Conservation (phyloP, 2,797 vertebrate species). For the Halcyon badia region DNA sequence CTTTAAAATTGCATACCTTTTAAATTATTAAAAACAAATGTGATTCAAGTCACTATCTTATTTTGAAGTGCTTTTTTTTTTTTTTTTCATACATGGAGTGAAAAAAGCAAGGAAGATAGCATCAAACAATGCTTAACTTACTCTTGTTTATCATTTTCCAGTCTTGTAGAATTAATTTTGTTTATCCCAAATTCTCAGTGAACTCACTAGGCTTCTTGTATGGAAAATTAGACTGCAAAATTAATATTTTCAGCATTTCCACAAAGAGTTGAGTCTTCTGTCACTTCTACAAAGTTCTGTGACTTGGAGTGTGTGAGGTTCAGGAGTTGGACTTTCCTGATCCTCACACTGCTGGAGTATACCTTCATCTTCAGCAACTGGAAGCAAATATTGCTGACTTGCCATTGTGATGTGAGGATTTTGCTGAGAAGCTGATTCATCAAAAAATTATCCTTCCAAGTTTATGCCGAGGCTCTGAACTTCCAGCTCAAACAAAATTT, state of each 20-base stretch:
- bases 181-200: neutral
- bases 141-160: neutral
- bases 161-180: neutral
- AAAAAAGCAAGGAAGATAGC: neutral
- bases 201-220: neutral
- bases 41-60: neutral
- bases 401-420: neutral
- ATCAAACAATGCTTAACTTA: neutral
- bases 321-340: rapidly evolving
- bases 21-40: neutral
- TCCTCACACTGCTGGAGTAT: neutral
- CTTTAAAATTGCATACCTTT: neutral
- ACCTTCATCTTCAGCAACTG: neutral
- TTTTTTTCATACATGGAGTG: neutral
- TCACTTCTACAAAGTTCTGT: neutral
- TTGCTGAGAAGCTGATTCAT: neutral
- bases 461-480: neutral
- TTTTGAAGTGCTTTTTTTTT: neutral
- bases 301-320: neutral
- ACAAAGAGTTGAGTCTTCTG: neutral
- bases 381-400: neutral
- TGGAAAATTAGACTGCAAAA: neutral
- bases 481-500: neutral
- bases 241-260: neutral
- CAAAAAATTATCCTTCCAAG: neutral